Evolutionary conservation across 2,888 invertebrate genomes (phyloP).

Genomic region (Clistopyga incitator): DNA sequence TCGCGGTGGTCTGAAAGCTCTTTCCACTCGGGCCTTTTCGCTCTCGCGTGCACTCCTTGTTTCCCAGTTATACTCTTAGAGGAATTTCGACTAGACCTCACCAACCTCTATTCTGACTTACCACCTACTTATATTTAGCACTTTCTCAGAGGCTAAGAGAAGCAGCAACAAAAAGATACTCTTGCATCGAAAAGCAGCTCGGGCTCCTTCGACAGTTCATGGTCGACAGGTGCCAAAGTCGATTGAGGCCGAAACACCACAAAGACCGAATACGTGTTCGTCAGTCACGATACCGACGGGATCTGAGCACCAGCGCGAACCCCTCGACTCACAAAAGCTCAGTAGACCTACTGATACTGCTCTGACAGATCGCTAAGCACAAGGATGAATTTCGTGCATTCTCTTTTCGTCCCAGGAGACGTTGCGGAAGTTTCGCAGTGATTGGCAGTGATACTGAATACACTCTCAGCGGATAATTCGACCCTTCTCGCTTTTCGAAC

Average conservation of each 20-base stretch:
- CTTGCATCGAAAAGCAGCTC: not conserved
- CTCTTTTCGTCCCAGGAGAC: conserved; percentile 55
- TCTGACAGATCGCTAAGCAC: conserved; percentile 23
- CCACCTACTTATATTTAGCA: conserved; percentile 33
- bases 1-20: conserved; percentile 64
- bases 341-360: not conserved
- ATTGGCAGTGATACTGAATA: conserved; percentile 78
- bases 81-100: conserved; percentile 53
- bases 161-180: not conserved
- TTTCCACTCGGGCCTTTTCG: conserved; percentile 48
- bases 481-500: conserved; percentile 60
- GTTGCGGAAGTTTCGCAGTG: conserved; percentile 70
- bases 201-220: not conserved
- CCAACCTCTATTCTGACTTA: conserved; percentile 39
- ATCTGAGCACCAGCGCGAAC: not conserved
- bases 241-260: conserved; percentile 17
- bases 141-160: not conserved
- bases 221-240: conserved; percentile 42
- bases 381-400: conserved; percentile 29
- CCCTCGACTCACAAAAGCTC: not conserved
- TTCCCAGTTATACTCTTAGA: conserved; percentile 54
- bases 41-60: conserved; percentile 43
- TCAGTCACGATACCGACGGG: conserved; percentile 32
- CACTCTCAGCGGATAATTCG: conserved; percentile 76
- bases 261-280: conserved; percentile 44